Conservation (phyloP, 2,797 vertebrate genomes). For the Leptoclinus maculatus region DNA sequence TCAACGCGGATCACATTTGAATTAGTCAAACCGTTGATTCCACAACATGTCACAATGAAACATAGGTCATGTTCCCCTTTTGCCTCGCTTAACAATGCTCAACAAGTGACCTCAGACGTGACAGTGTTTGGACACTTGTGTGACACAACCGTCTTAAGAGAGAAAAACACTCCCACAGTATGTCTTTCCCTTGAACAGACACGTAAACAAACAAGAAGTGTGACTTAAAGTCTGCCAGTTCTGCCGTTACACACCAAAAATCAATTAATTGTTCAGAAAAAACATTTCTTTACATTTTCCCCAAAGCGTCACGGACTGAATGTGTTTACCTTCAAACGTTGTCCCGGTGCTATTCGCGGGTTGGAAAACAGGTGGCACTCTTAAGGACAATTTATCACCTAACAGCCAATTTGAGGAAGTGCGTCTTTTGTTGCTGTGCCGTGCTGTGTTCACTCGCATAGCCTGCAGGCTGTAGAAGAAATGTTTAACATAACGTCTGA, state of each 20-base stretch:
- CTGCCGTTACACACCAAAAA: neutral
- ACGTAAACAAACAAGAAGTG: neutral
- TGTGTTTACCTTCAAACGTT: conserved; percentile 25
- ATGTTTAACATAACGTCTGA: conserved; percentile 70
- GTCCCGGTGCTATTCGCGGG: conserved; percentile 10
- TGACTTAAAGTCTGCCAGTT: conserved; percentile 5
- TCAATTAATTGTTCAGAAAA: neutral
- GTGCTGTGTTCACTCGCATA: neutral
- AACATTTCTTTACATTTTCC: neutral
- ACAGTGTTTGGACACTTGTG: conserved; percentile 8
- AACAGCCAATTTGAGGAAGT: conserved; percentile 40
- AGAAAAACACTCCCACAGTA: conserved; percentile 13
- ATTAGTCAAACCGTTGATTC: conserved; percentile 7
- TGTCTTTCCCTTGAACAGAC: conserved; percentile 18
- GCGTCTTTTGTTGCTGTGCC: conserved; percentile 24
- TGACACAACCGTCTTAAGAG: conserved; percentile 37
- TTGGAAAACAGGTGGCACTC: conserved; percentile 43
- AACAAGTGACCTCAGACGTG: conserved; percentile 59
- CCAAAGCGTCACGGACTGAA: neutral
- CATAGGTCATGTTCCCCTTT: conserved; percentile 37
- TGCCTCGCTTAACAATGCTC: conserved; percentile 4
- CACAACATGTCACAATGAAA: conserved; percentile 36
- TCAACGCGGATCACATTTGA: conserved; percentile 17
- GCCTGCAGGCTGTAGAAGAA: conserved; percentile 38
- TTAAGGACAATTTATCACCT: conserved; percentile 34